Percentiles rank a stretch among this genome's conserved stretches.
Evolutionary conservation across 2,113 vertebrate genomes (phyloP).

Genomic region (Bujurquina vittata): DNA sequence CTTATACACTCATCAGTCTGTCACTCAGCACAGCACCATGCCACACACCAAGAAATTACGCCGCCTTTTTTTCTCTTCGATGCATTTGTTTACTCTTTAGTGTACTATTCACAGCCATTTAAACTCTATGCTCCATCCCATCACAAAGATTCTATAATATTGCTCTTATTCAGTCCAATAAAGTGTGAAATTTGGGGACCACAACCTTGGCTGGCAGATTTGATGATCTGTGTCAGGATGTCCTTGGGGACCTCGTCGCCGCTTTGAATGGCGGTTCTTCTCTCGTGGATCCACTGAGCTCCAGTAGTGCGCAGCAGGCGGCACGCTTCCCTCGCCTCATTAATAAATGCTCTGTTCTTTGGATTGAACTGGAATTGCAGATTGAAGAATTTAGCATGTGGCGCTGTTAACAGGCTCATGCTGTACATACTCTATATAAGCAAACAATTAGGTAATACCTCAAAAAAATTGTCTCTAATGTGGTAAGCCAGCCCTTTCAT

Average conservation of each 20-base stretch:
- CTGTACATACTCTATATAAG: not conserved
- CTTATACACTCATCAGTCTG: too few species aligned
- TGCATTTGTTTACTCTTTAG: fast-evolving
- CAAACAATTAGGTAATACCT: slow-evolving; percentile 66
- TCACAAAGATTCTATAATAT: too few species aligned
- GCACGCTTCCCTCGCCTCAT: slow-evolving; percentile 80
- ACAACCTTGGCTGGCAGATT: slow-evolving; percentile 70
- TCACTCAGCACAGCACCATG: too few species aligned
- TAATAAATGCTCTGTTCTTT: slow-evolving; percentile 78
- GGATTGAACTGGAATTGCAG: slow-evolving; percentile 76
- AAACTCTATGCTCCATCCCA: not conserved
- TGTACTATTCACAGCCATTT: not conserved
- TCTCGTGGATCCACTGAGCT: slow-evolving; percentile 82
- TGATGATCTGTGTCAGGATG: slow-evolving; percentile 90
- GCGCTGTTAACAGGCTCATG: not conserved
- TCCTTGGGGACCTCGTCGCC: slow-evolving; percentile 84
- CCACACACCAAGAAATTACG: fast-evolving
- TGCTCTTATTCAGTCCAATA: fast-evolving
- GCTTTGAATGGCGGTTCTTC: slow-evolving; percentile 80
- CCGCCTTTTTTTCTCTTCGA: not conserved
- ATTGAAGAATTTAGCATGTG: not conserved
- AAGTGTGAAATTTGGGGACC: fast-evolving
- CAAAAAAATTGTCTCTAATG: slow-evolving; percentile 64
- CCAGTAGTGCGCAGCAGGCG: slow-evolving; percentile 84
- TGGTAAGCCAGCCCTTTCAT: slow-evolving; percentile 80